phyloP scores from a whole-genome alignment of 2,888 invertebrate genomes.

The Escarpia spicata region DNA sequence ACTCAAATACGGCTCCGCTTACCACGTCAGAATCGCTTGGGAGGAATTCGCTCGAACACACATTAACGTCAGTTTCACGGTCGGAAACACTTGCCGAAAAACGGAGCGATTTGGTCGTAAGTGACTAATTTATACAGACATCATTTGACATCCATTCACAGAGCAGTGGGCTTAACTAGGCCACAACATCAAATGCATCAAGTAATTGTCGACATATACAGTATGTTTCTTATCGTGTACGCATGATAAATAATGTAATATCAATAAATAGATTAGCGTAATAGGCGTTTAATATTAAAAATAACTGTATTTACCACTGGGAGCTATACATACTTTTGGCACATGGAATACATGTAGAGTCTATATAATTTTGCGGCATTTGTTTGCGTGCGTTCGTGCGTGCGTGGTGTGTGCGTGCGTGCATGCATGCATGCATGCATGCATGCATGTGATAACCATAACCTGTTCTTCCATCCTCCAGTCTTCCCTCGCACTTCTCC shows the following conservation, averaged over 20 bases:
- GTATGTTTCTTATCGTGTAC: not conserved
- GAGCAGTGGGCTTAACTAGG: not conserved
- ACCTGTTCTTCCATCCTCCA: no score
- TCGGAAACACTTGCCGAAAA: not conserved
- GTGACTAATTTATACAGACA: not conserved
- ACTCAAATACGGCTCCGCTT: not conserved
- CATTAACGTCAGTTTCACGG: not conserved
- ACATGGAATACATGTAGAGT: not conserved
- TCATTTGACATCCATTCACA: not conserved
- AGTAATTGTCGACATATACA: not conserved
- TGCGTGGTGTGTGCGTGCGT: not conserved
- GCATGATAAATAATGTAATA: no score
- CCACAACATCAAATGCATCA: not conserved
- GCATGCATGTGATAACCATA: not conserved
- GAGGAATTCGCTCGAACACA: not conserved
- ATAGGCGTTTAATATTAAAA: not conserved
- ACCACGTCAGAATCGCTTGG: not conserved
- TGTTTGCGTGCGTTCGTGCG: not conserved
- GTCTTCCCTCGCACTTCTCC: not conserved
- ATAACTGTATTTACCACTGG: no score
- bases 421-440: not conserved
- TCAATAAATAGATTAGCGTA: not conserved
- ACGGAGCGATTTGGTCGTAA: not conserved
- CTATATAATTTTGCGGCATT: not conserved
- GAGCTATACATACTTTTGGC: no score